These are phyloP conservation scores for Sphinx pinastri DNA, from an alignment of 2,888 invertebrate genomes.

Conservation along the genomic window DNA sequence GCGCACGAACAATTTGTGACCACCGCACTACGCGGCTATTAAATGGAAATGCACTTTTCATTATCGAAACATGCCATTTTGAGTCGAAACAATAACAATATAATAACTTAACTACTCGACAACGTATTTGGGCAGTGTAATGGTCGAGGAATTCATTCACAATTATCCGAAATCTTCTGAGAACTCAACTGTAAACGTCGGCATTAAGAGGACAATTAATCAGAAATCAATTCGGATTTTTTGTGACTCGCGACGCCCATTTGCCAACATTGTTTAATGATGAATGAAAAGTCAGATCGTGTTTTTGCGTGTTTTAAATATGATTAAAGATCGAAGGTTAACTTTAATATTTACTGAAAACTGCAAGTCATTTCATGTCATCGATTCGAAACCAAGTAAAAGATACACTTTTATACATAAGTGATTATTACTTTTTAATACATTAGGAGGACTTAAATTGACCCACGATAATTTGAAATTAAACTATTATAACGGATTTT, in stretches of 20 bases:
- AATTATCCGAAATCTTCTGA: slow-evolving; percentile 20
- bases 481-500: too few species aligned
- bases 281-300: slow-evolving; percentile 3
- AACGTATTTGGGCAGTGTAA: slow-evolving; percentile 48
- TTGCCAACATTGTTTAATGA: slow-evolving; percentile 19
- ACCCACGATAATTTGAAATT: too few species aligned
- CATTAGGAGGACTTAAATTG: too few species aligned
- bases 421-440: too few species aligned
- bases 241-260: slow-evolving; percentile 5
- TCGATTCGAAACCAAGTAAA: neutral
- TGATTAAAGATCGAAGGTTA: slow-evolving; percentile 3
- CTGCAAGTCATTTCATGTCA: neutral
- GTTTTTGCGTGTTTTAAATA: neutral
- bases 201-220: slow-evolving; percentile 23
- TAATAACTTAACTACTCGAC: slow-evolving; percentile 75
- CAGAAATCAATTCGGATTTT: slow-evolving; percentile 20
- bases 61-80: slow-evolving; percentile 44
- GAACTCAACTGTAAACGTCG: slow-evolving; percentile 17
- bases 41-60: slow-evolving; percentile 34
- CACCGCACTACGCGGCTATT: slow-evolving; percentile 22
- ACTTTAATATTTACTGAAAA: slow-evolving; percentile 1
- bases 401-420: too few species aligned
- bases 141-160: slow-evolving; percentile 60
- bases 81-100: slow-evolving; percentile 60
- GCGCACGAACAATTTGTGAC: slow-evolving; percentile 11